Base-by-base conservation (phyloP, 2,797 vertebrate species). In the Molossus molossus region DNA sequence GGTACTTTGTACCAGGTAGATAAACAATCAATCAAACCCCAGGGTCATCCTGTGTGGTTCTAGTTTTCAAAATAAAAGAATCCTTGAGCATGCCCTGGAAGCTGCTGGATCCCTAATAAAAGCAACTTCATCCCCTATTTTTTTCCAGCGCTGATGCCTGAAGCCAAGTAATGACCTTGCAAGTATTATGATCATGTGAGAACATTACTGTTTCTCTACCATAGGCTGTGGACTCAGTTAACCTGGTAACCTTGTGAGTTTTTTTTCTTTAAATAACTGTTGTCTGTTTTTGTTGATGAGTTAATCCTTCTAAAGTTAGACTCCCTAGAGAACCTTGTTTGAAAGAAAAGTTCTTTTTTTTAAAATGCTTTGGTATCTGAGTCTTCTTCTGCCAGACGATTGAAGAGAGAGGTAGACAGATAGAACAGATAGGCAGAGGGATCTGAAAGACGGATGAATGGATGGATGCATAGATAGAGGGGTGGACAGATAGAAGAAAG, bases 11-110 rank as follows among this genome's bases (percentile, higher is more conserved):
- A 57, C n/a, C 62, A 90, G 73, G 83, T 0, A 57, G 50, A 75
- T 11, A 33, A 57, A 58, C 5, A 45, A 33, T 14, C 20, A 57
- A 48, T 70, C 45, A 64, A 84, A 57, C 13, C 37, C 64, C 48
- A 73, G 27, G 1, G 29, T 21, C 37, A 67, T 67, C 57, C 48
- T 45, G 13, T 75, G 33, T 75, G 64, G 48, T 75, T 86, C 72
- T 67, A 76, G 25, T 84, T 90, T 90, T 69, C 58, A 82, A 87
- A 91, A 55, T 40, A 27, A 92, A 58, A 94, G 77, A 72, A 76
- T 11, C 0, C 18, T 95, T 76, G 10, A 33, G 15, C 53, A 23
- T 33, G 23, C 72, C 33, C 85, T 87, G 2, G 80, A 92, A 93
- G 27, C 64, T 57, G 84, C n/a, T 69, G 53, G 21, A 72, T 93